Evolutionary conservation across 2,113 vertebrate genomes (phyloP).

Genomic region (Psittacula cyanocephala): DNA sequence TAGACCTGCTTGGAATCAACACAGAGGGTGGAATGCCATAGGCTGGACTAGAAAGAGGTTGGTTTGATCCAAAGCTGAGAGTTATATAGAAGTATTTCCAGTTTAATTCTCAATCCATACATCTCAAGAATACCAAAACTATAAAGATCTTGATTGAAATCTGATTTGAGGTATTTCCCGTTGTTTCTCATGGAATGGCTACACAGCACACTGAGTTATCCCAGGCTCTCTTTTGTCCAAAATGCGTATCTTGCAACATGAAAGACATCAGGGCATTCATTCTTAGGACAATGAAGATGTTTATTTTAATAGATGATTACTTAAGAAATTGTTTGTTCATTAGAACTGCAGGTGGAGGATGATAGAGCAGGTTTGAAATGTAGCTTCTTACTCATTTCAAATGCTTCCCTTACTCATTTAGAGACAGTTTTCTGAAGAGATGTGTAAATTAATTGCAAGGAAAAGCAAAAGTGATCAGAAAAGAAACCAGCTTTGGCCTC

Average conservation of each 20-base stretch:
- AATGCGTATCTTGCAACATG: background rate
- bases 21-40: background rate
- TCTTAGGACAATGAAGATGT: background rate
- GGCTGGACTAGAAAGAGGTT: background rate
- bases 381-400: background rate
- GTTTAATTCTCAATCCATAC: background rate
- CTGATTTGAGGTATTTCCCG: background rate
- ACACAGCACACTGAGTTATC: background rate
- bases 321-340: background rate
- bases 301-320: background rate
- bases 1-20: background rate
- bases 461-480: background rate
- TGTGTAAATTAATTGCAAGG: background rate
- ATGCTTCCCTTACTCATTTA: background rate
- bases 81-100: background rate
- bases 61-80: background rate
- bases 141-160: background rate
- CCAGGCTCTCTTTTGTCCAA: background rate
- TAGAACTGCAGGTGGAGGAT: background rate
- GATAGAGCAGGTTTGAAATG: background rate
- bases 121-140: background rate
- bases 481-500: background rate
- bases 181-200: background rate
- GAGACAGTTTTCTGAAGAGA: background rate
- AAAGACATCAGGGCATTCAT: background rate